phyloP scores from a whole-genome alignment of 1,140 invertebrate genomes.

The Nylanderia fulva region DNA sequence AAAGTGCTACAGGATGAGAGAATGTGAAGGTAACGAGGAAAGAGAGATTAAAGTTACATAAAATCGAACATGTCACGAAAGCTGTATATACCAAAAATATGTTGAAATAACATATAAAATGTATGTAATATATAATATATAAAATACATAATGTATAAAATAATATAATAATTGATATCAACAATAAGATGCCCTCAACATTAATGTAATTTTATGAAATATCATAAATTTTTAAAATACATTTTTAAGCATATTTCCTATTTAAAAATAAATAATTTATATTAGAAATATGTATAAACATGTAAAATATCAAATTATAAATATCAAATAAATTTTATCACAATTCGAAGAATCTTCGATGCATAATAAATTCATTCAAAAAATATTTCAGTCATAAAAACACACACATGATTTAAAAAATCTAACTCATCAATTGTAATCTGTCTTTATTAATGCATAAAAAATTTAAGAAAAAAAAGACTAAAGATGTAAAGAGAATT shows the following conservation, averaged over 20 bases:
- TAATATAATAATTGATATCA: background rate
- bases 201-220: background rate
- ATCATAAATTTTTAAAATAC: background rate
- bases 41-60: background rate
- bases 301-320: background rate
- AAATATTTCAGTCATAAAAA: background rate
- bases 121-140: too few species aligned
- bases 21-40: background rate
- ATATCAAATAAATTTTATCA: background rate
- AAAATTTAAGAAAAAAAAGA: background rate
- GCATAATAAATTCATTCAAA: background rate
- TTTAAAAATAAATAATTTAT: background rate
- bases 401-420: background rate
- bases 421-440: background rate
- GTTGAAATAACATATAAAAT: background rate
- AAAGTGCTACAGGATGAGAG: constrained; percentile 3
- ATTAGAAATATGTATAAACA: background rate
- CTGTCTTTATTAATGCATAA: background rate
- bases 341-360: background rate
- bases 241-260: background rate
- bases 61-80: constrained; percentile 11
- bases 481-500: constrained; percentile 21
- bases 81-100: background rate
- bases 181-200: background rate
- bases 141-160: too few species aligned